phyloP scores from a whole-genome alignment of 2,797 vertebrate genomes.

The Monodelphis domestica region DNA sequence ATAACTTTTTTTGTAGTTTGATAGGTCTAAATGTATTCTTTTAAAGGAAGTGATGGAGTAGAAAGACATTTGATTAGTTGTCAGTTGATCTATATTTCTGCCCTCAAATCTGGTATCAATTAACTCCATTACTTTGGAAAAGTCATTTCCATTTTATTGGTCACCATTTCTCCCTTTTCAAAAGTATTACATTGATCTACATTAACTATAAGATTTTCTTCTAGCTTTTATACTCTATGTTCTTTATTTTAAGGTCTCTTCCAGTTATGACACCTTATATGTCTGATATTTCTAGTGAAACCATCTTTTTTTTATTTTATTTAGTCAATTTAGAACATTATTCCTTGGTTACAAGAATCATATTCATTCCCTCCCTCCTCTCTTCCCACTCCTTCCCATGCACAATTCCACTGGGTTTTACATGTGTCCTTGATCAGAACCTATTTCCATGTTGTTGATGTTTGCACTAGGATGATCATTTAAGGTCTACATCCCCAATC shows the following conservation, averaged over 20 bases:
- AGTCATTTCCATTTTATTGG: neutral
- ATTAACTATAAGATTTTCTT: neutral
- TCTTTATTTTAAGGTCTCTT: neutral
- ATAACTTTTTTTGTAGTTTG: too few relatives aligned
- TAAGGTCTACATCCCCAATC: too few relatives aligned
- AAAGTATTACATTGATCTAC: neutral
- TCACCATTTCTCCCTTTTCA: neutral
- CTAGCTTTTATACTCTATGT: neutral
- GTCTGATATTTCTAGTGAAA: neutral
- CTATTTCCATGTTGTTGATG: too few relatives aligned
- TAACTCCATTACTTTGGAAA: neutral
- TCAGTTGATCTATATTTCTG: neutral
- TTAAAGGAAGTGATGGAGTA: constrained; percentile 46
- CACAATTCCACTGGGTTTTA: too few relatives aligned
- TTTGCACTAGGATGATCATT: too few relatives aligned
- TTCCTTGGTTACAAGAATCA: too few relatives aligned
- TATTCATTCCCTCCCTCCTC: too few relatives aligned
- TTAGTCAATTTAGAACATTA: too few relatives aligned
- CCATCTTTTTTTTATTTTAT: too few relatives aligned
- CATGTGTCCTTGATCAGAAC: too few relatives aligned
- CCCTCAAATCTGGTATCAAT: neutral
- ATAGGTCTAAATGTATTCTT: too few relatives aligned
- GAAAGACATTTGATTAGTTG: neutral
- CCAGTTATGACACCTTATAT: neutral
- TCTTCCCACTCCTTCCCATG: too few relatives aligned